These are phyloP conservation scores for Caenorhabditis afra DNA, from an alignment of 2,888 invertebrate species.

Conservation along the genomic window DNA sequence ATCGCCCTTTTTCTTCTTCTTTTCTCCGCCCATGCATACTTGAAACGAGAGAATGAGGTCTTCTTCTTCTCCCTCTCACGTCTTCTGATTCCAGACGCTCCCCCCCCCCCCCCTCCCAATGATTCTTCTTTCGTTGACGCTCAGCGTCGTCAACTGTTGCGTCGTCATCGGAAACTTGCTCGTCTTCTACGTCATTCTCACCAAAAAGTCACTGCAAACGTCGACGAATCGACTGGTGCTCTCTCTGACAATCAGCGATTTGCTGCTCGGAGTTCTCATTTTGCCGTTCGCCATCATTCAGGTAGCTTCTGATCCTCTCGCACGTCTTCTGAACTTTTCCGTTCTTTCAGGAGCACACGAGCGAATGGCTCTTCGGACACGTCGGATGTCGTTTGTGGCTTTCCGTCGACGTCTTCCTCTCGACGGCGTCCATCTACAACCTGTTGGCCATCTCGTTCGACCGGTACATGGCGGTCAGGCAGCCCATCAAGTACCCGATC, in stretches of 20 bases:
- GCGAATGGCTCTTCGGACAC: slow-evolving; percentile 96
- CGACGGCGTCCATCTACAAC: slow-evolving; percentile 96
- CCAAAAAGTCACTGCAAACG: slow-evolving; percentile 85
- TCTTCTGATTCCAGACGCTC: slow-evolving; percentile 17
- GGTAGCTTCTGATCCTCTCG: slow-evolving; percentile 83
- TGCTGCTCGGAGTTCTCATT: slow-evolving; percentile 94
- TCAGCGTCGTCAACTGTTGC: slow-evolving; percentile 74
- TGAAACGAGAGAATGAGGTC: slow-evolving; percentile 39
- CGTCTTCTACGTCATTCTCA: slow-evolving; percentile 77
- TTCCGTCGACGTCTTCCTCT: slow-evolving; percentile 97
- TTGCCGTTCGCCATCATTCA: slow-evolving; percentile 95
- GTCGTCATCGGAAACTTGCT: slow-evolving; percentile 79
- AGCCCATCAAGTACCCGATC: slow-evolving; percentile 94
- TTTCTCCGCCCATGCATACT: slow-evolving; percentile 49
- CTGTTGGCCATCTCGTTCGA: slow-evolving; percentile 94
- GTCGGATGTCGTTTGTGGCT: slow-evolving; percentile 97
- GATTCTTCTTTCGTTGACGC: slow-evolving; percentile 61
- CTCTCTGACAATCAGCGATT: slow-evolving; percentile 94
- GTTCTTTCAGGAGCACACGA: slow-evolving; percentile 80
- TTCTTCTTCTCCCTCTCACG: background rate
- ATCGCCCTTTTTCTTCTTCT: slow-evolving; percentile 7
- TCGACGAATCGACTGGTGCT: slow-evolving; percentile 98
- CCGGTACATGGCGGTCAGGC: slow-evolving; percentile 92
- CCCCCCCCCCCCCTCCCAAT: slow-evolving; percentile 10
- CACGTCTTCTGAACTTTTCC: background rate